phyloP scores from a whole-genome alignment of 2,888 invertebrate species.

The Augiades crinisus region DNA sequence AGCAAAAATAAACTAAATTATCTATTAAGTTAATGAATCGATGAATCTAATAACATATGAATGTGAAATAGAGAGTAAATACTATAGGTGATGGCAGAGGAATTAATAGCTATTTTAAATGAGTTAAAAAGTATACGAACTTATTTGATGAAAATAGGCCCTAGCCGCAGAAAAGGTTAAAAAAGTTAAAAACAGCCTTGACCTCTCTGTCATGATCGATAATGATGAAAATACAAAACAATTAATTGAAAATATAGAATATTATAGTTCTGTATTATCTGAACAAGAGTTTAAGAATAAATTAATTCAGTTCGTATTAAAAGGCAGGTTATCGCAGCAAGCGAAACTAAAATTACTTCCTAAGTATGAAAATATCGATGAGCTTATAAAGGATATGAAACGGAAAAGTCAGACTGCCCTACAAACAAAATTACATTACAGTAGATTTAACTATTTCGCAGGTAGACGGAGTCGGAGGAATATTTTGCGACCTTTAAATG shows the following conservation, averaged over 20 bases:
- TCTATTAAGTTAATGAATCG: too few relatives aligned
- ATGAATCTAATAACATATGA: too few relatives aligned
- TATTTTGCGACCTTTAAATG: slow-evolving; percentile 15
- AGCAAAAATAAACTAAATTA: too few relatives aligned
- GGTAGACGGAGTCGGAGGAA: not conserved
- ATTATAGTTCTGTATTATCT: not conserved
- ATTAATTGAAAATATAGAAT: slow-evolving; percentile 3
- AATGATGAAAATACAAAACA: not conserved
- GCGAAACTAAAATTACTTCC: not conserved
- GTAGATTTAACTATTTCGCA: not conserved
- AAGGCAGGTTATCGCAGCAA: not conserved
- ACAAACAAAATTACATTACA: not conserved
- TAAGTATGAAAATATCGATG: not conserved
- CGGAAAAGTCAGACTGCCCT: slow-evolving; percentile 4
- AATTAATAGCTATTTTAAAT: not conserved
- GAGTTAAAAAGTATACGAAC: not conserved
- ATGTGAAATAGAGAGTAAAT: not conserved
- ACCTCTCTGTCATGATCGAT: not conserved
- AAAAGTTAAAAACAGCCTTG: not conserved
- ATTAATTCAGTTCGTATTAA: not conserved
- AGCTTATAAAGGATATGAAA: slow-evolving; percentile 2
- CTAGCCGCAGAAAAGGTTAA: slow-evolving; percentile 3
- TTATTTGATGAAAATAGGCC: not conserved
- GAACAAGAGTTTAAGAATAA: not conserved
- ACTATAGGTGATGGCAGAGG: slow-evolving; percentile 4